Base-by-base conservation (phyloP, 2,113 vertebrate species). In the Atractosteus spatula region DNA sequence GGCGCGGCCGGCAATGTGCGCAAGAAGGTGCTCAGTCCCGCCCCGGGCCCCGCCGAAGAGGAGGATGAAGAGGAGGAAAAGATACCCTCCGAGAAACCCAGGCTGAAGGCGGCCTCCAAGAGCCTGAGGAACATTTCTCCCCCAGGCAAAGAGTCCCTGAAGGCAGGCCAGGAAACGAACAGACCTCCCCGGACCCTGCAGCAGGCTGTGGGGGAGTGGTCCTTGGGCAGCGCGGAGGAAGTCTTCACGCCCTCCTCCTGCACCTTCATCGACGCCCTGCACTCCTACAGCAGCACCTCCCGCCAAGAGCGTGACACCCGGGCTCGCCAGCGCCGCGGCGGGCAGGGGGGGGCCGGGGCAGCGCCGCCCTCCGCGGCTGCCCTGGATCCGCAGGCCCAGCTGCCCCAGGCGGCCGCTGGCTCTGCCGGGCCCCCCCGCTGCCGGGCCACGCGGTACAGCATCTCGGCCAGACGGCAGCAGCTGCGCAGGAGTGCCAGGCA, bases 241-340 rank as follows among this genome's bases (percentile, higher is more conserved):
- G 54, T 91, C 78, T 91, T 92, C 70, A 87, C 81, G 0, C 88
- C 91, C 5, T 85, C 87, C 0, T 90, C 90, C 3, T 90, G 91
- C 81, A 92, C 85, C 68, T 92, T 94, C 69, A 94, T 94, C 0
- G 91, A 88, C 68, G 91, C 92, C 1, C 86, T 94, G 3, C 93
- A 94, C 69, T 94, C 93, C 0, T 94, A 94, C 55, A 93, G 93
- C 75, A 91, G 91, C 70, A 91, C 91, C 70, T 92, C 92, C 13
- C 89, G 82, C 77, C 87, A 90, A 3, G 74, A 85, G 12, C 77
- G 91, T 4, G 90, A 92, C 44, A 29, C 4, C 12, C 44, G 29
- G 3, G 12, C 65, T 8, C 29, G 13, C 14, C 3, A 41, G 62
- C 41, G 14, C 0, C 3, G 43, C 8, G 13, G 41, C 43, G 55